These are phyloP conservation scores for Chaetodon trifascialis DNA, from an alignment of 2,113 vertebrate species.

Conservation along the genomic window DNA sequence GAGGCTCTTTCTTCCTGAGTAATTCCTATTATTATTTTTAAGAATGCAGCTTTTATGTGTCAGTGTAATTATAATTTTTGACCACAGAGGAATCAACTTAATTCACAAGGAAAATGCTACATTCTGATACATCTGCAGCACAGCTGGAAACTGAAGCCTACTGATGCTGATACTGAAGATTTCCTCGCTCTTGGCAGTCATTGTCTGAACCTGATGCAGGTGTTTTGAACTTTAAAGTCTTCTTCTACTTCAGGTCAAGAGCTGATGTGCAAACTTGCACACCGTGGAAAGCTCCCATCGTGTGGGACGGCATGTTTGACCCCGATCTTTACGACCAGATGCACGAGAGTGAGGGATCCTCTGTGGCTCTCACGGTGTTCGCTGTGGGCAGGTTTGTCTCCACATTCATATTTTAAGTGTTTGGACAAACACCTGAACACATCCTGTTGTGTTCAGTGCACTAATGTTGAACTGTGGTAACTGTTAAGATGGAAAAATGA, in stretches of 20 bases:
- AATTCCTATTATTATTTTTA: too few species aligned
- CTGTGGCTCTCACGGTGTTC: conserved; percentile 86
- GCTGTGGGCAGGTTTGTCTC: conserved; percentile 85
- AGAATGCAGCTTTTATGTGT: too few species aligned
- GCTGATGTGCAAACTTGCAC: conserved; percentile 85
- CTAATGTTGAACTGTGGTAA: too few species aligned
- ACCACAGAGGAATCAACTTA: too few species aligned
- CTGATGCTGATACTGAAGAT: too few species aligned
- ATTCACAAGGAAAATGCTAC: too few species aligned
- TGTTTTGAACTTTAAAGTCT: background rate
- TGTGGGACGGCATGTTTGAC: conserved; percentile 87
- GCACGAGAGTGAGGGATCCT: conserved; percentile 71
- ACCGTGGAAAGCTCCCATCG: conserved; percentile 83
- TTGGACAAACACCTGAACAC: background rate
- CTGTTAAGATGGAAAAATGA: background rate
- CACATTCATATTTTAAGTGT: background rate
- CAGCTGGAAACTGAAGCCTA: too few species aligned
- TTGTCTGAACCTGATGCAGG: background rate
- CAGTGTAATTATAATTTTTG: too few species aligned
- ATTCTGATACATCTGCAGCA: too few species aligned
- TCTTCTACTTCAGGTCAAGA: conserved; percentile 65
- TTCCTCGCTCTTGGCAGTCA: background rate
- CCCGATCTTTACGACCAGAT: conserved; percentile 64
- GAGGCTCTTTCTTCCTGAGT: too few species aligned
- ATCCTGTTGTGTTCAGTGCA: background rate